These are phyloP conservation scores for Mesocricetus auratus DNA, from an alignment of 2,113 vertebrate genomes.

Conservation along the genomic window DNA sequence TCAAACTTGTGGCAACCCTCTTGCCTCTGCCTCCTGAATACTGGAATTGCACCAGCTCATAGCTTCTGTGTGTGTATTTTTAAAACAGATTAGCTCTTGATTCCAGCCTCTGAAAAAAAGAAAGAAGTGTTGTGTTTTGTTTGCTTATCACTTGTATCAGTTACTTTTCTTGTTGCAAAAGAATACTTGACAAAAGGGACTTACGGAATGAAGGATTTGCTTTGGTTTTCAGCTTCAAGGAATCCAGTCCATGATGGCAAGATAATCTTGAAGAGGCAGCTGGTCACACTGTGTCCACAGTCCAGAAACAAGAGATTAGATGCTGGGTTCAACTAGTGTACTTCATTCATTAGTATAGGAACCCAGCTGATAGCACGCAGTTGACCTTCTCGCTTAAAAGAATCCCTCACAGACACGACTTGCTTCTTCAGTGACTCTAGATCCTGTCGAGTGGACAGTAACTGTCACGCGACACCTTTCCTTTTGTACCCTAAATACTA, in stretches of 20 bases:
- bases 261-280: neutral
- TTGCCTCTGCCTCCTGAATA: neutral
- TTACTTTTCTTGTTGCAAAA: neutral
- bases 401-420: neutral
- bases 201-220: neutral
- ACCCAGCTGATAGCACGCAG: neutral
- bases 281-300: neutral
- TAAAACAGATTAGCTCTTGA: neutral
- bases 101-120: neutral
- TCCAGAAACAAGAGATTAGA: neutral
- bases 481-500: neutral
- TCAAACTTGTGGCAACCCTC: neutral
- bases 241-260: neutral
- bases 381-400: neutral
- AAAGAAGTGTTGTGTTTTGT: neutral
- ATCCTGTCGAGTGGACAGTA: neutral
- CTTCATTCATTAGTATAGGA: neutral
- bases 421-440: neutral
- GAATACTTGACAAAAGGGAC: neutral
- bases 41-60: neutral
- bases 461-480: neutral
- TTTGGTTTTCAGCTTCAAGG: neutral
- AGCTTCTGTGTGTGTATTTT: neutral
- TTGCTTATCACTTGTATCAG: neutral
- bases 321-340: neutral